Evolutionary conservation across 2,888 invertebrate genomes (phyloP).

Genomic region (Tipula confusa): DNA sequence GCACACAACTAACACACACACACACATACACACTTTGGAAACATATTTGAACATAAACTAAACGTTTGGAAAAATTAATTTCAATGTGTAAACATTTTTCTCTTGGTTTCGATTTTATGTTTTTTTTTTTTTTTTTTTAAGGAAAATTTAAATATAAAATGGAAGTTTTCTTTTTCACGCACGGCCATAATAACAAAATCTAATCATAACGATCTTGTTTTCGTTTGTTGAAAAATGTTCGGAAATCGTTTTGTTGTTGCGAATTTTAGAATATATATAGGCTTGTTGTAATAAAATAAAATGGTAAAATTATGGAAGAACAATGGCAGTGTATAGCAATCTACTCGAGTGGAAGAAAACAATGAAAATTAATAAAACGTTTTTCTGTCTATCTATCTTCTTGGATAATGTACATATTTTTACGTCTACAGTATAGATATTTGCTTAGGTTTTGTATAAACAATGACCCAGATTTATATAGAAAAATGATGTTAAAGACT

Average conservation of each 20-base stretch:
- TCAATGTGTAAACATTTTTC: background rate
- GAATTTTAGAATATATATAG: too few species aligned
- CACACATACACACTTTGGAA: background rate
- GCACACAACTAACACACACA: background rate
- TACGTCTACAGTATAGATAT: background rate
- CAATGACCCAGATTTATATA: constrained; percentile 13
- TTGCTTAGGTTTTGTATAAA: background rate
- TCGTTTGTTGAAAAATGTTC: background rate
- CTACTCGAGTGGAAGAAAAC: constrained; percentile 15
- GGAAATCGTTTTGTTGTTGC: background rate
- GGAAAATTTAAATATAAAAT: background rate
- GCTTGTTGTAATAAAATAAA: background rate
- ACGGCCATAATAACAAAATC: background rate
- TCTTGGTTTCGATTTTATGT: background rate
- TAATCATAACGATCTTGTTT: constrained; percentile 3
- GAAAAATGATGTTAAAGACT: background rate
- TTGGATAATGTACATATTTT: background rate
- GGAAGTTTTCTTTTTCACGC: too few species aligned
- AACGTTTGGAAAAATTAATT: background rate
- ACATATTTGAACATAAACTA: background rate
- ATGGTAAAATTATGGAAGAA: background rate
- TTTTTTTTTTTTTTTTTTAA: too few species aligned
- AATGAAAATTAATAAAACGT: background rate
- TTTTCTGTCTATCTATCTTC: background rate
- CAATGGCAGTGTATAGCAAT: background rate